Percentiles rank a stretch among this genome's conserved stretches.
Conservation (phyloP, 2,888 invertebrate genomes). For the Sacculina carcini region DNA sequence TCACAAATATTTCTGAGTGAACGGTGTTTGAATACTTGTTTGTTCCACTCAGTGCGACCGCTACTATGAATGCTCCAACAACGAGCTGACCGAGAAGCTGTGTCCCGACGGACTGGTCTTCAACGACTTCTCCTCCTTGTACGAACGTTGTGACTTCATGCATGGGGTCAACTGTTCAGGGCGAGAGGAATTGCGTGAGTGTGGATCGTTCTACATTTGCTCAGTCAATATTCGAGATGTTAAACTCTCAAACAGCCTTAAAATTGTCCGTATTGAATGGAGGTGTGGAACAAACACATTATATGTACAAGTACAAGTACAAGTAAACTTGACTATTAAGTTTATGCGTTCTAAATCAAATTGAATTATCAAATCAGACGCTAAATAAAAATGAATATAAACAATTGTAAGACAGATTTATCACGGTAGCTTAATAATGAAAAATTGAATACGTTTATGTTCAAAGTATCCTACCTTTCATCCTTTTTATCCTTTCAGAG, state of each 20-base stretch:
- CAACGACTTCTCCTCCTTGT: constrained; percentile 51
- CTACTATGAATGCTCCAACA: constrained; percentile 51
- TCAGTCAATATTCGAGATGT: no score
- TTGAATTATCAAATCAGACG: neutral
- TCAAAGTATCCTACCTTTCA: no score
- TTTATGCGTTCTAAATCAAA: neutral
- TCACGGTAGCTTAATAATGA: no score
- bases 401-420: neutral
- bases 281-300: no score
- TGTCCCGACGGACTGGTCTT: constrained; percentile 75
- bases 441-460: no score
- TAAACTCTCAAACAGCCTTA: no score
- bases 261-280: no score
- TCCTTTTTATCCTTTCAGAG: no score
- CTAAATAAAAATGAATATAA: neutral
- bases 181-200: constrained; percentile 12
- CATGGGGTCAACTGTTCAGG: constrained; percentile 9
- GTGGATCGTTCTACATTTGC: neutral
- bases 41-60: constrained; percentile 50
- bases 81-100: constrained; percentile 39
- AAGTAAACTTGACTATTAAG: no score
- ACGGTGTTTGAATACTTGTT: neutral
- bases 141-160: constrained; percentile 35
- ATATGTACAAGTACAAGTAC: no score
- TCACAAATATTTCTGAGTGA: neutral